Base-by-base conservation (phyloP, 1,140 invertebrate genomes). In the Polypedilum vanderplanki region DNA sequence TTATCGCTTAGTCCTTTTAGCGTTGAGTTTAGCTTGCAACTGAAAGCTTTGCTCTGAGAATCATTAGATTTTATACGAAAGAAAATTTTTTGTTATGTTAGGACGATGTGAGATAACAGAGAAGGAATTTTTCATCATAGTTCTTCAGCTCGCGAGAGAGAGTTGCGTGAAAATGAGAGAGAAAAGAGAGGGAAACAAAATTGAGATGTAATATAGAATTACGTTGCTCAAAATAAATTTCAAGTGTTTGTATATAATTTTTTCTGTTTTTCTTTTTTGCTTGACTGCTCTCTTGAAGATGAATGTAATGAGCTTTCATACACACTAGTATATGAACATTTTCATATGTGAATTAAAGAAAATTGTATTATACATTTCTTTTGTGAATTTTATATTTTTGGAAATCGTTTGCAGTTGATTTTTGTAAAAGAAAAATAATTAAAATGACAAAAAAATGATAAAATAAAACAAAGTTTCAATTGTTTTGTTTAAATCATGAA, bases 21-120 rank as follows among this genome's bases (percentile, higher is more conserved):
- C 12, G 12, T 15, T 57, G 46, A 12, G 46, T 57, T 57, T 12
- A 8, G 15, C 12, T 70, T 70, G 17, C 20, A 22, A 70, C 65
- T 70, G 65, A 70, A 70, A 70, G 65, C 65, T 20, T 9, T 70
- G 15, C 65, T 8, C n/a, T 70, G 65, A 70, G 65, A 70, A 20
- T 18, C 65, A 17, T 70, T 18, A 70, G 17, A 70, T 70, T 70
- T 18, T 70, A 70, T 70, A 70, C 65, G 18, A 70, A n/a, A 57
- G 46, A n/a, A 57, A 57, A 57, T 4, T 15, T 57, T 57, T 15
- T 57, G 46, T 57, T 57, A 12, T 57, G 12, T 3, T 4, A 57
- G n/a, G 9, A 46, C 41, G 15, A 46, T 46, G 8, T 33, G 24
- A 33, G 24, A 33, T 33, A 33, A 33, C 1, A 33, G 24, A 33